A percentile compares a stretch with the other conserved stretches of the same genome.
These are phyloP conservation scores for Nematolebias whitei DNA, from an alignment of 2,113 vertebrate genomes.

Conservation along the genomic window DNA sequence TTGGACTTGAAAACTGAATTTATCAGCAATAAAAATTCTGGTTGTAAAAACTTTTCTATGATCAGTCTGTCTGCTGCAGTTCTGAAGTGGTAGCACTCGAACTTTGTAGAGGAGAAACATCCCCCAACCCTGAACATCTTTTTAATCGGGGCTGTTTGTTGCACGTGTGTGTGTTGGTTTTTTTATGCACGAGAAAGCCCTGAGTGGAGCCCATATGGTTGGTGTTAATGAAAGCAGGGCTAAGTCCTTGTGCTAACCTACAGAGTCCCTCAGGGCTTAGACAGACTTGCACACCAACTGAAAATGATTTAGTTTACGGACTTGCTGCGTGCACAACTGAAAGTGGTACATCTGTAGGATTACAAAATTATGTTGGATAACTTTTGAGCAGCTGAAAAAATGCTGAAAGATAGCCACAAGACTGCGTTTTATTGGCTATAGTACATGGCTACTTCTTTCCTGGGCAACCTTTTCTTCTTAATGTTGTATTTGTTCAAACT, in stretches of 20 bases:
- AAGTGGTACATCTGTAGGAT: not conserved
- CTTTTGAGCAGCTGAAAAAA: not conserved
- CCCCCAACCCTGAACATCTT: conserved; percentile 13
- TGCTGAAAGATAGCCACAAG: no score
- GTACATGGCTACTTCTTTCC: not conserved
- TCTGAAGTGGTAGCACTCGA: not conserved
- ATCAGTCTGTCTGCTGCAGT: not conserved
- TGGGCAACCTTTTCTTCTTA: not conserved
- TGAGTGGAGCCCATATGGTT: conserved; percentile 41
- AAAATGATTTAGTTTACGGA: conserved; percentile 6
- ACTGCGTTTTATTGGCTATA: not conserved
- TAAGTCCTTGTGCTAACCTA: conserved; percentile 58
- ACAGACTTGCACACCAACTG: conserved; percentile 14
- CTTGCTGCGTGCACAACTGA: not conserved
- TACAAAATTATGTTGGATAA: not conserved
- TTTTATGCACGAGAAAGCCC: conserved; percentile 34
- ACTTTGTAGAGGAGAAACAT: conserved; percentile 18
- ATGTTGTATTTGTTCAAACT: no score
- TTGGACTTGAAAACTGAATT: no score
- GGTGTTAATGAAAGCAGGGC: conserved; percentile 52
- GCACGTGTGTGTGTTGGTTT: conserved; percentile 1
- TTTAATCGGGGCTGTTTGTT: conserved; percentile 5
- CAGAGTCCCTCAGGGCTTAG: conserved; percentile 36
- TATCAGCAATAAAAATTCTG: no score
- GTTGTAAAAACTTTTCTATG: not conserved